A percentile compares a stretch with the other conserved stretches of the same genome.
phyloP scores from a whole-genome alignment of 2,888 invertebrate genomes.

The Malthinus flaveolus region DNA sequence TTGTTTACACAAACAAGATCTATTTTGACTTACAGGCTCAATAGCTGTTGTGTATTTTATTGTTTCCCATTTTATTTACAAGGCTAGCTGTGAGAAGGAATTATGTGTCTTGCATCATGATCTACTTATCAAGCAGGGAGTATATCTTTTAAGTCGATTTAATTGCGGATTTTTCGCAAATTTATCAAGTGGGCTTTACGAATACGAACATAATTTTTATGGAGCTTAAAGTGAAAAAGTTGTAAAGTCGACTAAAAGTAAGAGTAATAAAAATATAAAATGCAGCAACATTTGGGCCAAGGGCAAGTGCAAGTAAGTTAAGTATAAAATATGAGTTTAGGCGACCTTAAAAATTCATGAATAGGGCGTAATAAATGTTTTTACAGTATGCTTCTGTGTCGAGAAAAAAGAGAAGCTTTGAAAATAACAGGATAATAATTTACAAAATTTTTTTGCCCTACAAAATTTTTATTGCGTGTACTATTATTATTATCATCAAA shows the following conservation, averaged over 20 bases:
- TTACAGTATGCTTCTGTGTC: slow-evolving; percentile 12
- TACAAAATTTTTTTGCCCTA: neutral
- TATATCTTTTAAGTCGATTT: no score
- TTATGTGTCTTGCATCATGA: neutral
- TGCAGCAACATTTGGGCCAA: slow-evolving; percentile 38
- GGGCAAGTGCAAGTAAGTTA: slow-evolving; percentile 31
- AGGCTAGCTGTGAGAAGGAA: neutral
- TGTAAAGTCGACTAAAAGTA: slow-evolving; percentile 41
- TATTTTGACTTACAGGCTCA: slow-evolving; percentile 13
- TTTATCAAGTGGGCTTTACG: no score
- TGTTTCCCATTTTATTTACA: neutral
- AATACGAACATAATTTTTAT: neutral
- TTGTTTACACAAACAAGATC: slow-evolving; percentile 24
- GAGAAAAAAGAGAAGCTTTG: neutral
- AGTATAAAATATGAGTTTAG: slow-evolving; percentile 11
- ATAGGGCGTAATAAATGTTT: slow-evolving; percentile 11
- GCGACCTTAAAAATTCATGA: slow-evolving; percentile 7
- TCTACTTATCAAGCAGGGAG: no score
- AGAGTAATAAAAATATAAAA: slow-evolving; percentile 44
- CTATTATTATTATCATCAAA: neutral
- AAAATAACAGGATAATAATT: slow-evolving; percentile 5
- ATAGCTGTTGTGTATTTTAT: slow-evolving; percentile 3
- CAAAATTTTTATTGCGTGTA: neutral
- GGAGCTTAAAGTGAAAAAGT: neutral
- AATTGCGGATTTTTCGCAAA: no score